Conservation (phyloP, 2,797 vertebrate genomes). For the Enteromius mattozi region DNA sequence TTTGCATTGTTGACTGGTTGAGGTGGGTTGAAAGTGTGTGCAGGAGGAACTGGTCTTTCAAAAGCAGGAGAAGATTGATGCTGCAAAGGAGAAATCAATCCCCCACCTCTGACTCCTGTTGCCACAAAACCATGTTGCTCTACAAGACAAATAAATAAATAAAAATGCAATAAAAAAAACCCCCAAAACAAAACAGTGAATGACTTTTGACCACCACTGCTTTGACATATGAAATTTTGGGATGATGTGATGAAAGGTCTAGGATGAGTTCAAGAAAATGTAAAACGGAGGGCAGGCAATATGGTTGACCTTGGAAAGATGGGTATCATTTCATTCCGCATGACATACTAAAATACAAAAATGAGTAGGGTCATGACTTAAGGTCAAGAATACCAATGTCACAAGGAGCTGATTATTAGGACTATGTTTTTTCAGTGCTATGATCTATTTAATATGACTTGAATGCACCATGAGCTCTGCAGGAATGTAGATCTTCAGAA, state of each 20-base stretch:
- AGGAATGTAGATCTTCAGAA: neutral
- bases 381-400: neutral
- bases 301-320: neutral
- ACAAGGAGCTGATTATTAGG: neutral
- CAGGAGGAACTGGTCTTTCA: constrained; percentile 70
- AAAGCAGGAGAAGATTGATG: constrained; percentile 63
- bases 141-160: constrained; percentile 56
- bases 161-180: neutral
- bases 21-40: constrained; percentile 68
- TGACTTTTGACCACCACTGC: neutral
- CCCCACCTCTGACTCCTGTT: constrained; percentile 73
- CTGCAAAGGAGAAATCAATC: constrained; percentile 60
- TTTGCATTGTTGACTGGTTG: constrained; percentile 84
- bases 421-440: neutral
- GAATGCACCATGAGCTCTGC: neutral
- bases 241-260: neutral
- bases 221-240: neutral
- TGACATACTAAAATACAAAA: neutral
- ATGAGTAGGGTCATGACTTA: neutral
- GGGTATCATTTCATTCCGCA: neutral
- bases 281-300: neutral
- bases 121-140: constrained; percentile 84
- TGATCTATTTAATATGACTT: neutral
- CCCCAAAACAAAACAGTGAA: neutral
- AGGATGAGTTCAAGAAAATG: neutral